phyloP scores from a whole-genome alignment of 2,888 invertebrate species.

The Philonicus albiceps region DNA sequence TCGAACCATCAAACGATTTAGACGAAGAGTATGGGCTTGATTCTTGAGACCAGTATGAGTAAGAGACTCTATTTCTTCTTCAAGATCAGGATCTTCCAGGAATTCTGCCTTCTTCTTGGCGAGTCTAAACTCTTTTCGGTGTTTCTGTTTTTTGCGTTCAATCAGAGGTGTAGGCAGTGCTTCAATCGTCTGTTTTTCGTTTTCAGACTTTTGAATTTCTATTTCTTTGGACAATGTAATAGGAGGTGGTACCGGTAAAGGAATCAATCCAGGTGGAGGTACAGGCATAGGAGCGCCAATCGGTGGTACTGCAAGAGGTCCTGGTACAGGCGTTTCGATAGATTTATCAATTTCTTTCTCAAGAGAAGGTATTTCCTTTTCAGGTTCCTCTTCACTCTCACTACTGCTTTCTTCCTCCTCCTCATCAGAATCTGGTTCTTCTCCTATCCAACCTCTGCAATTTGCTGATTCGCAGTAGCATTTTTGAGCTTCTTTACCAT shows the following conservation, averaged over 20 bases:
- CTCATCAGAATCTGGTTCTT: constrained; percentile 78
- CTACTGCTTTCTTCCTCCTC: constrained; percentile 64
- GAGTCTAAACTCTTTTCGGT: constrained; percentile 46
- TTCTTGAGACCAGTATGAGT: constrained; percentile 83
- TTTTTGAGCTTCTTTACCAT: constrained; percentile 95
- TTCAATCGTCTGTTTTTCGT: constrained; percentile 60
- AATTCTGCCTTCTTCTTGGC: constrained; percentile 64
- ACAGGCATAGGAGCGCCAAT: not conserved
- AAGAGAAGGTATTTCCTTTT: not conserved
- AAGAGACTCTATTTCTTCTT: constrained; percentile 87
- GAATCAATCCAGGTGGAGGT: not conserved
- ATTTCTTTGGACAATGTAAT: constrained; percentile 52
- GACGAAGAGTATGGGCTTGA: constrained; percentile 85
- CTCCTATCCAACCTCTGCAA: constrained; percentile 96
- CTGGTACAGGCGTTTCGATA: not conserved
- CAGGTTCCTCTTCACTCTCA: constrained; percentile 58
- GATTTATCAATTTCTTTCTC: constrained; percentile 47
- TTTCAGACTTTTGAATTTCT: constrained; percentile 52
- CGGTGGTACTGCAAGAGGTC: not conserved
- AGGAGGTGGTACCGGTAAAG: not conserved
- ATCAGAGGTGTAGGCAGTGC: constrained; percentile 52
- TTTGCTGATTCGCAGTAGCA: constrained; percentile 90
- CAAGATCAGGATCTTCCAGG: constrained; percentile 74
- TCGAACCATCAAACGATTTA: constrained; percentile 91
- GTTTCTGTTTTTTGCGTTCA: constrained; percentile 15